Evolutionary conservation across 2,888 invertebrate species (phyloP).

Genomic region (Philonicus albiceps): DNA sequence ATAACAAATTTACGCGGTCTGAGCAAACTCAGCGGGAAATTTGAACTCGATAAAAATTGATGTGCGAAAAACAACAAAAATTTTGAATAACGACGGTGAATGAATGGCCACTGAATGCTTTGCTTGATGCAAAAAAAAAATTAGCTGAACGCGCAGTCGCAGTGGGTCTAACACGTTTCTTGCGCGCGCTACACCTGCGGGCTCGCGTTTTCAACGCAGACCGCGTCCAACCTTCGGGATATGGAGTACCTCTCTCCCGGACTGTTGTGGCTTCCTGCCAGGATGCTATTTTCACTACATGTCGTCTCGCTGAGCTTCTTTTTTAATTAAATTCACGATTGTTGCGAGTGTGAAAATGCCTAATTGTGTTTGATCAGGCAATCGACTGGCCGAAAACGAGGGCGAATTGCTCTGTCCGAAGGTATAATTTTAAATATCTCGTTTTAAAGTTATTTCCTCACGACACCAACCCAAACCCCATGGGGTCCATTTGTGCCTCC

Average conservation of each 20-base stretch:
- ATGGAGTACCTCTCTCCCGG: not conserved
- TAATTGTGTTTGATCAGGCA: constrained; percentile 51
- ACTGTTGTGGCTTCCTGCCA: constrained; percentile 12
- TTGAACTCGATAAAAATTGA: not conserved
- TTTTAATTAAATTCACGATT: constrained; percentile 53
- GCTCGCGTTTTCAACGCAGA: not conserved
- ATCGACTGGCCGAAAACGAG: not conserved
- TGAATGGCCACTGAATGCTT: constrained; percentile 11
- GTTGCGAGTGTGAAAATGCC: constrained; percentile 64
- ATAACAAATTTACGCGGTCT: constrained; percentile 9
- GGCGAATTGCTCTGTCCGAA: not conserved
- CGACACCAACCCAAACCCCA: not conserved
- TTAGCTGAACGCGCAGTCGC: not conserved
- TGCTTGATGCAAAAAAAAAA: not conserved
- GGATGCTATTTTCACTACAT: not conserved
- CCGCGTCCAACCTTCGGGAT: not conserved
- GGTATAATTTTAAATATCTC: not conserved
- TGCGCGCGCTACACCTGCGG: not conserved
- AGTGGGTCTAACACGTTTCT: constrained; percentile 26
- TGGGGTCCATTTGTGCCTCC: not conserved
- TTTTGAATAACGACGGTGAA: not conserved
- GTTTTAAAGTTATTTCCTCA: not conserved
- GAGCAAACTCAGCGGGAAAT: constrained; percentile 22
- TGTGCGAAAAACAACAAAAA: not conserved
- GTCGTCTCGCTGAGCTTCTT: constrained; percentile 4